Evolutionary conservation across 2,113 vertebrate genomes (phyloP).

Genomic region (Corydoras sp.): DNA sequence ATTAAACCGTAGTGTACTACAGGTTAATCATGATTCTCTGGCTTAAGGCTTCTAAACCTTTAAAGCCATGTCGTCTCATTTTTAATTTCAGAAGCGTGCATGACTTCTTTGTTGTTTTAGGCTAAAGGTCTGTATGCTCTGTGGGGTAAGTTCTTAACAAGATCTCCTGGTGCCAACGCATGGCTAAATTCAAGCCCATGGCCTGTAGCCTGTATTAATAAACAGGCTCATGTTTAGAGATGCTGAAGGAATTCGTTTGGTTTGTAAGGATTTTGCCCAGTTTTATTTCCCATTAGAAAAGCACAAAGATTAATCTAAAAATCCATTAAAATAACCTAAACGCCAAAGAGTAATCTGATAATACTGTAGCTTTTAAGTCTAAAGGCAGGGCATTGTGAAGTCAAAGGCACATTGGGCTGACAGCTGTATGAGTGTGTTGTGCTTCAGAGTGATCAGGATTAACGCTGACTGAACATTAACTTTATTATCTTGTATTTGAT

Average conservation of each 20-base stretch:
- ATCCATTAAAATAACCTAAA: background rate
- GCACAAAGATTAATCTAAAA: background rate
- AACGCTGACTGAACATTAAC: too few relatives aligned
- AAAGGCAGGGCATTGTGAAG: too few relatives aligned
- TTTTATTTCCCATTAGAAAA: background rate
- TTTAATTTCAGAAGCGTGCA: conserved; percentile 13
- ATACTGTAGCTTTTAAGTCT: background rate
- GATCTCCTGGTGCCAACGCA: conserved; percentile 37
- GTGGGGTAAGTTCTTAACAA: conserved; percentile 25
- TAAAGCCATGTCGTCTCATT: conserved; percentile 24
- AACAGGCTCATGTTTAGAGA: conserved; percentile 21
- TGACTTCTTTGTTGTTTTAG: conserved; percentile 27
- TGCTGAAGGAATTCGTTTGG: background rate
- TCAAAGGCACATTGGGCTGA: too few relatives aligned
- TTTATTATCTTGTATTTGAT: too few relatives aligned
- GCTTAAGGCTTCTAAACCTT: conserved; percentile 9
- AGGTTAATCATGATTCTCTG: background rate
- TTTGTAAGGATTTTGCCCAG: background rate
- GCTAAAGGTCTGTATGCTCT: conserved; percentile 11
- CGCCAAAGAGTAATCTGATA: background rate
- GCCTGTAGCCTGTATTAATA: conserved; percentile 16
- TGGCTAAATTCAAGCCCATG: conserved; percentile 9
- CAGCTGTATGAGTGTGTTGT: too few relatives aligned
- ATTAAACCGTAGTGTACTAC: too few relatives aligned
- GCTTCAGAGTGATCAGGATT: too few relatives aligned